A percentile compares a stretch with the other conserved stretches of the same genome.
Evolutionary conservation across 2,113 vertebrate genomes (phyloP).

Genomic region (Gobius niger): DNA sequence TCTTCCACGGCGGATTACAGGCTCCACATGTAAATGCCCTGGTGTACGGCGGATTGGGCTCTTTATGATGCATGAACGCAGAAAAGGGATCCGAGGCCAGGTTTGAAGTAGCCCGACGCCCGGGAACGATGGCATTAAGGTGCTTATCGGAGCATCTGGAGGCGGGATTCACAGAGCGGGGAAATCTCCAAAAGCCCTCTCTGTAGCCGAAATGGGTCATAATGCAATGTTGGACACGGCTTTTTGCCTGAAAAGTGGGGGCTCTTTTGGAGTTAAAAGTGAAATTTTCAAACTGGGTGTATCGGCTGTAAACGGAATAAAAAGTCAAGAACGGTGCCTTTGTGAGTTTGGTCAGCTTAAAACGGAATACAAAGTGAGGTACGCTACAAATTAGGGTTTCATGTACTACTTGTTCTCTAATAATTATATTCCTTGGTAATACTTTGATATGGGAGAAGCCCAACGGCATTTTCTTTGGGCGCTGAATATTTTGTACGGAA

Average conservation of each 20-base stretch:
- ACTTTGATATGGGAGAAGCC: no score
- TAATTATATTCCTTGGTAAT: no score
- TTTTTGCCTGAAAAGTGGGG: constrained; percentile 37
- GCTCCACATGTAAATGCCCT: constrained; percentile 17
- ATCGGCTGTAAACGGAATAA: no score
- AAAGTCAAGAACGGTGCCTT: no score
- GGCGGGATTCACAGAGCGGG: constrained; percentile 23
- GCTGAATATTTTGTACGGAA: no score
- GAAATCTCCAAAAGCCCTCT: constrained; percentile 34
- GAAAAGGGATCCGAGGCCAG: constrained; percentile 28
- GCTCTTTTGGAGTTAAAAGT: neutral
- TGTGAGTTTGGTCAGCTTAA: no score
- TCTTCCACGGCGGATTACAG: constrained; percentile 3
- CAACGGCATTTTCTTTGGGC: no score
- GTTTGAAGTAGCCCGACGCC: constrained; percentile 31
- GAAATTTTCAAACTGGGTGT: neutral
- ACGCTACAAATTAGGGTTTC: no score
- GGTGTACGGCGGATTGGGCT: constrained; percentile 1
- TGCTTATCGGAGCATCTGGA: constrained; percentile 45
- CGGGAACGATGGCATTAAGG: constrained; percentile 33
- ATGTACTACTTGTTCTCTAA: no score
- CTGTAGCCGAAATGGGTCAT: constrained; percentile 34
- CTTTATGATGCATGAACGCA: constrained; percentile 18
- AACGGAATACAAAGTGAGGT: no score
- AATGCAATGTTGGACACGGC: constrained; percentile 19